phyloP scores from a whole-genome alignment of 2,113 vertebrate genomes.

The Pluvialis apricaria region DNA sequence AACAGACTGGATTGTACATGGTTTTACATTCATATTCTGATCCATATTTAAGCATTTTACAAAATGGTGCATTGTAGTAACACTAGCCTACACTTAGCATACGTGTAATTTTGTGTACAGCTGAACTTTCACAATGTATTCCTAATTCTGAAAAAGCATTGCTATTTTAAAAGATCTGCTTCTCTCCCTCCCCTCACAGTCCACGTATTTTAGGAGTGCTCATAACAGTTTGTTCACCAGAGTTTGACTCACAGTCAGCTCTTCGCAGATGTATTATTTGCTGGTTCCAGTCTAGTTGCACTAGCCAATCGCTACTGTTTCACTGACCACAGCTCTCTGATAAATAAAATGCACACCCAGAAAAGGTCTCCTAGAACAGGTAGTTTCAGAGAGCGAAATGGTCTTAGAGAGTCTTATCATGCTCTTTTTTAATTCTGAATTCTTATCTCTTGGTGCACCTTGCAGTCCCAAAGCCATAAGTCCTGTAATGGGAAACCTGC shows the following conservation, averaged over 20 bases:
- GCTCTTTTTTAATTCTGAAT: conserved; percentile 63
- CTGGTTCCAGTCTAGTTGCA: conserved; percentile 23
- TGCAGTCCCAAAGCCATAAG: conserved; percentile 56
- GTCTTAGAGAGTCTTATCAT: conserved; percentile 56
- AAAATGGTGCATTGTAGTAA: not conserved
- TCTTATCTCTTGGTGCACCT: conserved; percentile 71
- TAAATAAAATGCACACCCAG: conserved; percentile 7
- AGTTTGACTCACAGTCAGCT: conserved; percentile 1
- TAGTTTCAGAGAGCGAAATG: conserved; percentile 51
- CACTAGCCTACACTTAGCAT: not conserved
- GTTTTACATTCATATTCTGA: not conserved
- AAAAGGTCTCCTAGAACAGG: conserved; percentile 41
- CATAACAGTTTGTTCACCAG: not conserved
- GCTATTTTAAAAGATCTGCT: not conserved
- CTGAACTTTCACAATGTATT: not conserved
- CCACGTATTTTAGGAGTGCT: not conserved
- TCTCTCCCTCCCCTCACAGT: not conserved
- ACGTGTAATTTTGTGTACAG: not conserved
- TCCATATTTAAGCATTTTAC: conserved; percentile 27
- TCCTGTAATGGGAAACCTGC: conserved; percentile 51
- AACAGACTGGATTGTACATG: not conserved
- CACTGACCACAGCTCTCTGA: conserved; percentile 40
- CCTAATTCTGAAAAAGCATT: not conserved
- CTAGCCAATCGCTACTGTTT: conserved; percentile 28
- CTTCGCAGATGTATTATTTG: not conserved